Base-by-base conservation (phyloP, 2,888 invertebrate species). In the Cantharis flavilabris region DNA sequence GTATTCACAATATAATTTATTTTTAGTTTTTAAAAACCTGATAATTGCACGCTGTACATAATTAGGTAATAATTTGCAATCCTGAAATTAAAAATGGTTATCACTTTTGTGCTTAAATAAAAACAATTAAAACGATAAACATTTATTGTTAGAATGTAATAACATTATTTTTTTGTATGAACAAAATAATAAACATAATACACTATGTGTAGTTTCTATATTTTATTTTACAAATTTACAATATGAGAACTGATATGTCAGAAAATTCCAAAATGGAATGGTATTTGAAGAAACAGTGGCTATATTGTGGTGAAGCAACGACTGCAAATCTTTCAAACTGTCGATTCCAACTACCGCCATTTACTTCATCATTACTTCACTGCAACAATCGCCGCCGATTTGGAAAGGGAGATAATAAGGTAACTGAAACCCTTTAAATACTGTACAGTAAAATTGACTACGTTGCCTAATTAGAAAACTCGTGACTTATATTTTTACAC, bases 91-190 rank as follows among this genome's bases (percentile, higher is more conserved):
- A 67, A 67, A 67, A 67, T 67, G 20, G 26, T 67, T 49, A 49
- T 67, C 18, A 49, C 49, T n/a, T 49, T 49, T 49, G n/a, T 23
- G 23, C 20, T 67, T 26, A 23, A 67, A 23, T 67, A 67, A 67
- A 23, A 67, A 67, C 65, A 67, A 67, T 70, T 49, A 33, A 70
- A 70, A 70, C 49, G 49, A 49, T 70, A 70, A 49, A 70, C 70
- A 70, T 70, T 70, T 70, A 70, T 62, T 70, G 23, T 70, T 70
- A 13, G n/a, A 70, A 49, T 14, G 20, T 70, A 30, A 69, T 70
- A 70, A 70, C 70, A 70, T 70, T 33, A 70, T 70, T 28, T 49
- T 49, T 70, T 70, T 70, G 70, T 70, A 70, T 62, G 33, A 49
- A 70, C 70, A 70, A 33, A 33, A 70, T 33, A 70, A 70, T 33